phyloP scores from a whole-genome alignment of 2,888 invertebrate species.

The Zygothrica quintamaculata region DNA sequence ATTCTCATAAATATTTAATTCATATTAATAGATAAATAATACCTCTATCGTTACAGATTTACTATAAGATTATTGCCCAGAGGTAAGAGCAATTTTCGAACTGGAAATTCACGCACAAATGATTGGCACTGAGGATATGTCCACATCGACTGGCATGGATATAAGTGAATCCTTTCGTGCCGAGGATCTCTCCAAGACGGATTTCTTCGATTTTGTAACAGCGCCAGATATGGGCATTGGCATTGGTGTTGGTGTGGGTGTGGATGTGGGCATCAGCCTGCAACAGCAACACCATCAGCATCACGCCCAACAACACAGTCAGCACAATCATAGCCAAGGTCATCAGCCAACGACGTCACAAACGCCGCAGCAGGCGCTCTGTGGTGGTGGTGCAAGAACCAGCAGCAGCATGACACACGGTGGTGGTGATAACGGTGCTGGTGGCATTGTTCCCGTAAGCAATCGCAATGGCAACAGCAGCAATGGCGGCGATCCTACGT shows the following conservation, averaged over 20 bases:
- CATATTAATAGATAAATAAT: too few relatives aligned
- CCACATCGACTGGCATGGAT: constrained; percentile 88
- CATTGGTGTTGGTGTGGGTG: constrained; percentile 84
- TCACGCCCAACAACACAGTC: constrained; percentile 49
- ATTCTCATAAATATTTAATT: too few relatives aligned
- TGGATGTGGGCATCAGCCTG: constrained; percentile 83
- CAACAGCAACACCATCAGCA: constrained; percentile 75
- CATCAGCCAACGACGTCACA: constrained; percentile 65
- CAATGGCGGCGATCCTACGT: constrained; percentile 82
- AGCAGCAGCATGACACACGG: constrained; percentile 72
- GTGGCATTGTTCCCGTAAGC: constrained; percentile 48
- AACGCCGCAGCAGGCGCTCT: constrained; percentile 63
- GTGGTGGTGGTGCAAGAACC: constrained; percentile 61
- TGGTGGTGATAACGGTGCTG: constrained; percentile 54
- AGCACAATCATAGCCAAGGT: constrained; percentile 59
- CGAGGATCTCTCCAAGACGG: constrained; percentile 93
- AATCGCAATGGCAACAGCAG: constrained; percentile 63
- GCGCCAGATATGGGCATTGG: constrained; percentile 88
- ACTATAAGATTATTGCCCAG: background rate
- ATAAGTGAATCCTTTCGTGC: constrained; percentile 91
- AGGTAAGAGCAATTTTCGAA: constrained; percentile 22
- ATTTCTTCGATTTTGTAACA: constrained; percentile 95
- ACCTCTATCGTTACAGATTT: too few relatives aligned
- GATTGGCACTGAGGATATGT: constrained; percentile 85
- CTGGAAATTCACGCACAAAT: constrained; percentile 77